Base-by-base conservation (phyloP, 2,113 vertebrate species). In the Silurus glanis region DNA sequence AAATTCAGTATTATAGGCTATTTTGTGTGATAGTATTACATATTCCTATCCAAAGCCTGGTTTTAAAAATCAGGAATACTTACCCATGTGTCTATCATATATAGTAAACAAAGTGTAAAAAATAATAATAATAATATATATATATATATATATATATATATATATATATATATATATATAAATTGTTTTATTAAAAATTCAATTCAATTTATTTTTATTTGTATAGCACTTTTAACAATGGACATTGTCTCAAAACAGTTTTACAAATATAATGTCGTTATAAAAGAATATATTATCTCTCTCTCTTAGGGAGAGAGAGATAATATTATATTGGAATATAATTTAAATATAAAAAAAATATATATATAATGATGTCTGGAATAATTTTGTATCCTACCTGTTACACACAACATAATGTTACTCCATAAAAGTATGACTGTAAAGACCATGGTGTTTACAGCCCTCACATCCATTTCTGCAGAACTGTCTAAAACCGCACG, bases 341-440 rank as follows among this genome's bases (percentile, higher is more conserved):
- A 58, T 13, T 37, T 19, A 19, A 79, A 21, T 5, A 79, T 5
- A 0, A 59, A 21, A 16, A 7, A 37, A 2, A 37, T 37, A 37
- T 37, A 37, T 2, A 37, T 37, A 37, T 2, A 37, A 37, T 37
- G 37, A 37, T 37, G 8, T 59, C 0, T 12, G 14, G 28, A 6
- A 28, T 6, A 19, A 8, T 37, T 37, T 62, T 12, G 49, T 16
- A n/a, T 75, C 85, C 82, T 85, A 87, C 88, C 88, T 87, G 55
- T 78, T 21, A 19, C 72, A 83, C 86, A 83, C 10, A 82, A 49
- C 80, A 87, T 17, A 7, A 47, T 3, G 28, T 61, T 7, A 55
- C 8, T 84, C 84, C 84, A 86, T 19, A 84, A 66, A 10, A 80
- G 6, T 45, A 80, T 80, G 8, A 80, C 51, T 58, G 47, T 51